These are phyloP conservation scores for Thecocarcelia acutangulata DNA, from an alignment of 2,888 invertebrate genomes.

Conservation along the genomic window DNA sequence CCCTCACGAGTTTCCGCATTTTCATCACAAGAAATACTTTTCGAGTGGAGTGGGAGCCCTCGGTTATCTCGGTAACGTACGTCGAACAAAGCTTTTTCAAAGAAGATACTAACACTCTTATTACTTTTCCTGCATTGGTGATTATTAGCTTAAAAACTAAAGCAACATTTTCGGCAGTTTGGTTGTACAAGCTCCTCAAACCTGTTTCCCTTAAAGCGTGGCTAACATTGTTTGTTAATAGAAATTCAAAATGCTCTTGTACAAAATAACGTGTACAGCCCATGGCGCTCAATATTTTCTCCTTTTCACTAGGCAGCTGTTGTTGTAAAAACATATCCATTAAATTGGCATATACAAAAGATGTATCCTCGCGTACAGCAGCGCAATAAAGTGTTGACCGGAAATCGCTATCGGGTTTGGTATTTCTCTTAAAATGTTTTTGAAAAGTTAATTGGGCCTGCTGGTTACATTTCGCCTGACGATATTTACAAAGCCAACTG, in stretches of 20 bases:
- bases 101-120: slow-evolving; percentile 72
- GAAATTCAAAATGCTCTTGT: slow-evolving; percentile 82
- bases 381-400: slow-evolving; percentile 75
- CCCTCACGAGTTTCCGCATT: no score
- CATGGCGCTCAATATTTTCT: slow-evolving; percentile 85
- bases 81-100: no score
- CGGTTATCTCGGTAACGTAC: no score
- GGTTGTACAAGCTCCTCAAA: slow-evolving; percentile 81
- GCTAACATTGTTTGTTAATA: slow-evolving; percentile 75
- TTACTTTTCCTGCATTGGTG: slow-evolving; percentile 68
- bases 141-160: slow-evolving; percentile 72
- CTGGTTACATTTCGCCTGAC: slow-evolving; percentile 83
- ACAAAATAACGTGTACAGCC: slow-evolving; percentile 85
- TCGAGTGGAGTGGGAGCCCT: no score
- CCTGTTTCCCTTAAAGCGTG: slow-evolving; percentile 71
- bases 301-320: slow-evolving; percentile 85
- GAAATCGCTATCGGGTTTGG: slow-evolving; percentile 72
- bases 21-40: no score
- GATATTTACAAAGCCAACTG: slow-evolving; percentile 85
- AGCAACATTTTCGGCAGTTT: slow-evolving; percentile 81
- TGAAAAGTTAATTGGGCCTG: slow-evolving; percentile 80
- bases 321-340: slow-evolving; percentile 83
- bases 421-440: neutral
- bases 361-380: slow-evolving; percentile 67
- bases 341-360: slow-evolving; percentile 85